Base-by-base conservation (phyloP, 2,888 invertebrate species). In the Lamellibrachia columna region DNA sequence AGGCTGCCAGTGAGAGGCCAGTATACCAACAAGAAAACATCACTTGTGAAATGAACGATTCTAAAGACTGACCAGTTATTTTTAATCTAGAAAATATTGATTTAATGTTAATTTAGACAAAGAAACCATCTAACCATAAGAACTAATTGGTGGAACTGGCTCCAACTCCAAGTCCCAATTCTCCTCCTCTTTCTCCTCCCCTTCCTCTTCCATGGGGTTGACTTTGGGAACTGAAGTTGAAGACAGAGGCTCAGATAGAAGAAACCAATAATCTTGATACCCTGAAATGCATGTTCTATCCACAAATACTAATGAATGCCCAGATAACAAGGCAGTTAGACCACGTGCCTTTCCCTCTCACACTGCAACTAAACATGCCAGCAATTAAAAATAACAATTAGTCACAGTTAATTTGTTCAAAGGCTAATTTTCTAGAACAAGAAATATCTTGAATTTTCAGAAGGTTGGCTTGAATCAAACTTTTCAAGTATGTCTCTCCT, bases 151-250 rank as follows among this genome's bases (percentile, higher is more conserved):
- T 22, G 75, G 75, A 4, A 75, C 75, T 75, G 75, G 75, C n/a
- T 75, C 75, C 75, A 75, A 75, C 75, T 75, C 75, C 75, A 75
- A 75, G 22, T 75, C 75, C 75, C 75, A 75, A 22, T 75, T 75
- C 75, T 75, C 75, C 75, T 60, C 60, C 1, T 60, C 15, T 15
- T 75, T n/a, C 75, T 75, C 22, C 75, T 22, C 75, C 6, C 1
- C 75, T 15, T 75, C 75, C 22, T 75, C n/a, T n/a, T 22, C 75
- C 22, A 4, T 6, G 6, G 3, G 75, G 75, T 22, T 75, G 22
- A 22, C 75, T 75, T 4, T 22, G 22, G 75, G 15, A 22, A n/a
- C 75, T 75, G 75, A 75, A 75, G 22, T 75, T 22, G n/a, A 75
- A 75, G 22, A 75, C 22, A 22, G 22, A 22, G 75, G 75, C n/a